Evolutionary conservation across 2,888 invertebrate species (phyloP).

Genomic region (Parnassius smintheus): DNA sequence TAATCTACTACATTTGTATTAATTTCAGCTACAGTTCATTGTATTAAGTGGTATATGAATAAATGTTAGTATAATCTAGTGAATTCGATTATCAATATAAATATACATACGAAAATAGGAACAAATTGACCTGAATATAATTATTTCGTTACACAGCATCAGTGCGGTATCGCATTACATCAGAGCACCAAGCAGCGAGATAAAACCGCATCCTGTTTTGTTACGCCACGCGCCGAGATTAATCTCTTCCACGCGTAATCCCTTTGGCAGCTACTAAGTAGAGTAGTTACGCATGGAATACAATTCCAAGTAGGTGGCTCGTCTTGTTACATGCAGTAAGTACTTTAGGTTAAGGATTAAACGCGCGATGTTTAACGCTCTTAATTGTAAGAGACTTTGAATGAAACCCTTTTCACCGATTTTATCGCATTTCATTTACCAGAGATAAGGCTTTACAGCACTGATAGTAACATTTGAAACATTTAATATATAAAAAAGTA

Average conservation of each 20-base stretch:
- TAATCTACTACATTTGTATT: too few species aligned
- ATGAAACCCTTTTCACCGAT: too few species aligned
- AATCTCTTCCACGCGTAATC: constrained; percentile 30
- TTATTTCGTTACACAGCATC: constrained; percentile 13
- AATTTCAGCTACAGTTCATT: too few species aligned
- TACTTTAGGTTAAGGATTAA: constrained; percentile 15
- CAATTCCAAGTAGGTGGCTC: constrained; percentile 25
- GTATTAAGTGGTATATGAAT: too few species aligned
- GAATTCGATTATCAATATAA: too few species aligned
- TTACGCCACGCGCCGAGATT: constrained; percentile 30
- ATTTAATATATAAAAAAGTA: too few species aligned
- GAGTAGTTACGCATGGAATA: constrained; percentile 30
- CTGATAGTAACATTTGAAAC: too few species aligned
- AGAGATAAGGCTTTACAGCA: too few species aligned
- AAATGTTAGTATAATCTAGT: too few species aligned
- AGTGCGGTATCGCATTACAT: constrained; percentile 22
- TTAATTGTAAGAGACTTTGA: constrained; percentile 12
- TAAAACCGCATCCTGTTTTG: constrained; percentile 30
- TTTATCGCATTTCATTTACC: too few species aligned
- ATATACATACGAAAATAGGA: too few species aligned
- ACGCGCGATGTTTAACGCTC: constrained; percentile 5
- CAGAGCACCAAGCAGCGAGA: constrained; percentile 17
- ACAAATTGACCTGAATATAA: background rate
- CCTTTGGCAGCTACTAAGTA: constrained; percentile 31
- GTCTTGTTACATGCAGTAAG: constrained; percentile 5